These are phyloP conservation scores for Hyalella azteca DNA, from an alignment of 2,888 invertebrate genomes.

Conservation along the genomic window DNA sequence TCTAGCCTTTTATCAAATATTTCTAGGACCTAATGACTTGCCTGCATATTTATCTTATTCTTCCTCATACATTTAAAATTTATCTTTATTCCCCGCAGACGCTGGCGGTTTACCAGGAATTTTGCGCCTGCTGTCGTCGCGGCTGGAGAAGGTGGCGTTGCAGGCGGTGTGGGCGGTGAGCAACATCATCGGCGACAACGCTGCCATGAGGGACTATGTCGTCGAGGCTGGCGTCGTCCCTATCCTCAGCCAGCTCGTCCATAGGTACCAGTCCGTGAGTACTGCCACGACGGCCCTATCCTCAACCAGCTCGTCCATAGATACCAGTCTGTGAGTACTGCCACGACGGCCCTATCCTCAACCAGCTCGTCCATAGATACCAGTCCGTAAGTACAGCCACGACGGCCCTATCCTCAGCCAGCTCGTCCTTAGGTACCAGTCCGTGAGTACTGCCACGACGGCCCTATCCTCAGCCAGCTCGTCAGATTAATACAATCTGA, in stretches of 20 bases:
- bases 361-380: neutral
- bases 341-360: neutral
- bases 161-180: slow-evolving; percentile 68
- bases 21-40: too few relatives aligned
- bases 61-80: too few relatives aligned
- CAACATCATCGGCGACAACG: slow-evolving; percentile 64
- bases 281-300: neutral
- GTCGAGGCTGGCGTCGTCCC: slow-evolving; percentile 33
- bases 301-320: neutral
- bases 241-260: neutral
- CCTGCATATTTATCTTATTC: too few relatives aligned
- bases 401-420: slow-evolving; percentile 7
- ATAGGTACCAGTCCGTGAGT: slow-evolving; percentile 30
- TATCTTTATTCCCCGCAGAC: too few relatives aligned
- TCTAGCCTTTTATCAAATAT: too few relatives aligned
- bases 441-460: neutral
- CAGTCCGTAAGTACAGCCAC: neutral
- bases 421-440: neutral
- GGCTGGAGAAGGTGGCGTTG: slow-evolving; percentile 63
- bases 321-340: neutral
- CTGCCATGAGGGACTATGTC: neutral
- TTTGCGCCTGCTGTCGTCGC: slow-evolving; percentile 64
- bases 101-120: slow-evolving; percentile 64
- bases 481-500: too few relatives aligned
- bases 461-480: too few relatives aligned